Base-by-base conservation (phyloP, 2,888 invertebrate species). In the Pteria penguin region DNA sequence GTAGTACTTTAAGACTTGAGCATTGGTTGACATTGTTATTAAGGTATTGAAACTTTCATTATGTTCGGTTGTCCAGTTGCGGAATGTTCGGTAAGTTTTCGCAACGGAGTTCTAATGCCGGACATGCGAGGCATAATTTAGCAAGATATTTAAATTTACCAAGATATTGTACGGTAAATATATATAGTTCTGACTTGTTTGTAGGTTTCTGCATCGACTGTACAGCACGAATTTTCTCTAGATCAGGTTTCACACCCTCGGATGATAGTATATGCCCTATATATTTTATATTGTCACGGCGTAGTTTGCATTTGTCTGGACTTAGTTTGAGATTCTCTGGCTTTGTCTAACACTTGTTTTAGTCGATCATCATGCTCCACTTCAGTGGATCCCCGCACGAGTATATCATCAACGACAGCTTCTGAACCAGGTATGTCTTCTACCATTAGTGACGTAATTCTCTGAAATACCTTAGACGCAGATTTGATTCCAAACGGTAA, bases 1-100 rank as follows among this genome's bases (percentile, higher is more conserved):
- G 55, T 33, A 78, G 69, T 78, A 84, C 26, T 70, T 57, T 5
- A 85, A 74, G 8, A 78, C 72, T 32, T 82, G 83, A 1, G 81
- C 75, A 11, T 73, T 63, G 8, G 76, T 67, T 2, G 69, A 72
- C 22, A 76, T 57, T 22, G 66, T 5, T 58, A 82, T 83, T 24
- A 80, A 66, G n/a, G 65, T 70, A 0, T 74, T 4, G 27, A 36
- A 69, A 69, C 58, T 69, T 2, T 57, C 55, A 5, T 32, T 26
- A 36, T 72, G 65, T 24, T 22, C 8, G 4, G 22, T 14, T 4
- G 63, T 32, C 58, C 72, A 54, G 33, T 36, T 1, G 55, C 72
- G 57, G n/a, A 54, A 54, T n/a, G 26, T 69, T 61, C 54, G 31
- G 69, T 31, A 4, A 75, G 36, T 33, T 62, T 36, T 58, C 78